Evolutionary conservation across 2,888 invertebrate genomes (phyloP), one percentile per base, ranked within the genome.

Genomic region (Prionchulus punctatus): DNA sequence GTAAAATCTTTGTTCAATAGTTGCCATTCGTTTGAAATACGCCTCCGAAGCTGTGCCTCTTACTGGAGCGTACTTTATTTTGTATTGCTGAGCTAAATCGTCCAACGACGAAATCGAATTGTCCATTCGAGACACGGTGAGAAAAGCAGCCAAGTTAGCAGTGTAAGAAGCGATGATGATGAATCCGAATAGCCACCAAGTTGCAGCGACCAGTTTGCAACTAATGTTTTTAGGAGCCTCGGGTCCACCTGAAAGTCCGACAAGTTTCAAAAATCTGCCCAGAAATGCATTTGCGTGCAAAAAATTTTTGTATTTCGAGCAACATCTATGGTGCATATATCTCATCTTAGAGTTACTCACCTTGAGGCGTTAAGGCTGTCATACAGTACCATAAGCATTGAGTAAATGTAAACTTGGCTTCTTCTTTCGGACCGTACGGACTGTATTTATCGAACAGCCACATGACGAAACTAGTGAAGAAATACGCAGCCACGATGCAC

Each of bases 341-440:
- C 18, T n/a, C n/a, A n/a, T n/a, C n/a, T n/a, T n/a, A n/a, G n/a
- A n/a, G n/a, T n/a, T n/a, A 15, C 51, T 58, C 58, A 77, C 79
- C 76, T 71, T 82, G 82, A 0, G 96, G 96, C 0, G 94, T 96
- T 23, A 96, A 75, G 36, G 92, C 94, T 43, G 94, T 94, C 90
- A 96, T 91, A 69, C 94, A 94, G 72, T 96, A 96, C 94, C 94
- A 96, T 0, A 96, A 78, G 68, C 92, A 92, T 73, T 96, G 96
- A 71, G 91, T 92, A 36, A 96, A 74, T 48, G 85, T 88, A 69
- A 96, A 96, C 69, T 69, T 23, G 12, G 36, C 7, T 36, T 18
- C 36, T 70, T 92, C 92, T 67, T 72, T 91, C 70, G 88, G 92
- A 66, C 92, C 92, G 75, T 91, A 94, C 0, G 96, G 96, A 66